Evolutionary conservation across 2,113 vertebrate genomes (phyloP).

Genomic region (Chaetura pelagica): DNA sequence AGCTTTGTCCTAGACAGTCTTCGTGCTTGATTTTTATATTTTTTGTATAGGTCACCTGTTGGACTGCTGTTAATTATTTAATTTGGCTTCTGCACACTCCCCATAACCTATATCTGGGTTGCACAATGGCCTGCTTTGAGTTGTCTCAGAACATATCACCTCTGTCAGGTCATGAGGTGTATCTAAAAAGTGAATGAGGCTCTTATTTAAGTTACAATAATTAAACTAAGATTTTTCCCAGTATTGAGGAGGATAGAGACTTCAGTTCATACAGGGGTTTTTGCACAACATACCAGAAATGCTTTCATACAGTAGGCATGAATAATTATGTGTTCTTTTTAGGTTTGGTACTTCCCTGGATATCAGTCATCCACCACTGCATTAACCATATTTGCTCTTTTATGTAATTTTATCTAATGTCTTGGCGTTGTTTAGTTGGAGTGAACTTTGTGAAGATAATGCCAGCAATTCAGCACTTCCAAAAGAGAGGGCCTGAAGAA

Average conservation of each 20-base stretch:
- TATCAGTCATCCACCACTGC: neutral
- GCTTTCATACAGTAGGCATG: neutral
- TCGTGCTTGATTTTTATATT: neutral
- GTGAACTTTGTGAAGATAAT: neutral
- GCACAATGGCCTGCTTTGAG: neutral
- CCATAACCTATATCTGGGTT: neutral
- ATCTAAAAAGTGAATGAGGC: neutral
- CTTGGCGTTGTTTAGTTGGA: neutral
- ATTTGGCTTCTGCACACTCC: neutral
- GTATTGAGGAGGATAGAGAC: neutral
- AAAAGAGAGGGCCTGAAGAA: neutral
- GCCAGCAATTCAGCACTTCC: neutral
- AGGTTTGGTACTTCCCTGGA: neutral
- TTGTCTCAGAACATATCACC: neutral
- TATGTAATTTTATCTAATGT: neutral
- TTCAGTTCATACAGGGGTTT: neutral
- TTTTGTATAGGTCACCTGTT: neutral
- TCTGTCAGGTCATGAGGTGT: neutral
- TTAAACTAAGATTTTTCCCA: neutral
- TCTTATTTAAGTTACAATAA: neutral
- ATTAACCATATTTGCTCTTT: neutral
- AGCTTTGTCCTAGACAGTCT: neutral
- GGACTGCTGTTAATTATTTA: neutral
- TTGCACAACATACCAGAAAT: neutral
- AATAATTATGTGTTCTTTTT: neutral